Evolutionary conservation across 2,888 invertebrate genomes (phyloP).

Genomic region (Drosophila multiciliata): DNA sequence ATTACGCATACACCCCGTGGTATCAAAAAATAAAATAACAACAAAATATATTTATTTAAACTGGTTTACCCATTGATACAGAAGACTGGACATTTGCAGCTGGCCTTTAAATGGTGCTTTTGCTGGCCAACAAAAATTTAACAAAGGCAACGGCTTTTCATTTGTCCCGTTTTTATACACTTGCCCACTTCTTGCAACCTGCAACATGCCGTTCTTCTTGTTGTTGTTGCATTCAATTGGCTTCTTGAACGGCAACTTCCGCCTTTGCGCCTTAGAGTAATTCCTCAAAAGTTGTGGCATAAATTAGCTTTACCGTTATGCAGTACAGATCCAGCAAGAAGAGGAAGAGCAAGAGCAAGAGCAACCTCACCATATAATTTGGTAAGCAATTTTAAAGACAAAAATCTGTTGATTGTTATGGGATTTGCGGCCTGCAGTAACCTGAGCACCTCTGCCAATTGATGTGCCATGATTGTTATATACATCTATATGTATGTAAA

Average conservation of each 20-base stretch:
- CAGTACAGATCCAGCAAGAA: slow-evolving; percentile 1
- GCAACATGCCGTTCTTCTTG: slow-evolving; percentile 48
- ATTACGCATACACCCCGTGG: slow-evolving; percentile 70
- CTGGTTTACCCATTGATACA: slow-evolving; percentile 38
- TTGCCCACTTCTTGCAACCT: slow-evolving; percentile 38
- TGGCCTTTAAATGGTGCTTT: slow-evolving; percentile 43
- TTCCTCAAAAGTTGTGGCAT: slow-evolving; percentile 67
- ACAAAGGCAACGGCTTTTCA: slow-evolving; percentile 39
- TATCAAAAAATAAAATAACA: not conserved
- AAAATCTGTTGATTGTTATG: slow-evolving; percentile 58
- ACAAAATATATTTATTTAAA: slow-evolving; percentile 9
- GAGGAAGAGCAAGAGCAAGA: not conserved
- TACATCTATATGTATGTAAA: not conserved
- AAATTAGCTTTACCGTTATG: slow-evolving; percentile 74
- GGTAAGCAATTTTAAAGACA: slow-evolving; percentile 61
- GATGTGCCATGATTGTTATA: slow-evolving; percentile 45
- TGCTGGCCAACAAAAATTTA: slow-evolving; percentile 27
- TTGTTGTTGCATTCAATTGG: slow-evolving; percentile 73
- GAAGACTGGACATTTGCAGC: slow-evolving; percentile 40
- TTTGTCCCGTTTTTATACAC: slow-evolving; percentile 23
- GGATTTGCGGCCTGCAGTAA: slow-evolving; percentile 30
- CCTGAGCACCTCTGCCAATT: slow-evolving; percentile 28
- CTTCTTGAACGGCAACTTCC: slow-evolving; percentile 74
- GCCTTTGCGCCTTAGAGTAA: slow-evolving; percentile 66
- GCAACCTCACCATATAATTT: slow-evolving; percentile 62